Evolutionary conservation across 2,113 vertebrate species (phyloP), one percentile per base, ranked within the genome.

Genomic region (Hassar affinis): DNA sequence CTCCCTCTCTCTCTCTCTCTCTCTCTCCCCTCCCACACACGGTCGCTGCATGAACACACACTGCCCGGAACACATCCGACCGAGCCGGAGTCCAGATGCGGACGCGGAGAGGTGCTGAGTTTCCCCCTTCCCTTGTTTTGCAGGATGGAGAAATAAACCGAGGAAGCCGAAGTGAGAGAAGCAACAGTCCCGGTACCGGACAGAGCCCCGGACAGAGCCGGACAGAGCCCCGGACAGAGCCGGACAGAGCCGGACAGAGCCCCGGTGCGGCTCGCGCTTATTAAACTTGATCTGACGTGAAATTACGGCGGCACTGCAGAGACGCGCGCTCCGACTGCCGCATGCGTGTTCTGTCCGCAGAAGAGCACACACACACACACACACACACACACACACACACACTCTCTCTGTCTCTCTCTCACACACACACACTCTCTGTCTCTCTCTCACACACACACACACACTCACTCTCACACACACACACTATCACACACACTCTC

Each of bases 261-360:
- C 25, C n/a, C 59, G 59, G 27, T 27, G 12, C 59, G 0, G 59
- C 10, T 12, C 86, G 81, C 33, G 47, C 62, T 94, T 94, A 95
- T 96, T 95, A 95, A 96, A 98, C 94, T 97, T 97, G 95, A 93
- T 93, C 93, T 94, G 94, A 95, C 94, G 94, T 92, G 92, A 93
- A 93, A 93, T 93, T 94, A 93, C 93, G 95, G 92, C 93, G 90
- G 92, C 87, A 91, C 92, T 93, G 93, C 93, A 90, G 92, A 93
- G 89, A 89, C 87, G 81, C 85, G 89, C 89, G 83, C 78, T 66
- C 35, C 35, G 66, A 69, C 87, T 83, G 87, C 80, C 89, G 89
- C 85, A 52, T 61, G 71, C 71, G 59, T 18, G 86, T 81, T 80
- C 75, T 80, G 80, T 84, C 88, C 76, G 90, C 87, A 89, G 85